Evolutionary conservation across 2,113 vertebrate species (phyloP), one percentile per base, ranked within the genome.

Genomic region (Charina bottae): DNA sequence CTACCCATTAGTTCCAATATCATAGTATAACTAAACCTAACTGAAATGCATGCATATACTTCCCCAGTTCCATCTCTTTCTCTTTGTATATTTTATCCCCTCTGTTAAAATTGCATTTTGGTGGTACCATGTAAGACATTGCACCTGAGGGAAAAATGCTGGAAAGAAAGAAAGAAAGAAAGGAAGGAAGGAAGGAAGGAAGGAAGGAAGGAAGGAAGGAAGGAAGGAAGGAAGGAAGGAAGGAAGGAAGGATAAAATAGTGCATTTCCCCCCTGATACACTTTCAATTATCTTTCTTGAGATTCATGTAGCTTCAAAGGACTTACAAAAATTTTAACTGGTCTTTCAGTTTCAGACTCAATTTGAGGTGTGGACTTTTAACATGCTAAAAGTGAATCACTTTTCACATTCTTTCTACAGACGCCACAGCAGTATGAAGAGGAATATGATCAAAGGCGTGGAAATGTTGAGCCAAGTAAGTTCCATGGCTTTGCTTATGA

Each of bases 401-500:
- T 55, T 23, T 88, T 90, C 33, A 42, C 78, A 89, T 88, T 88
- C 42, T 93, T 87, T 89, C 95, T 92, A 4, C 96, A 99, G 99
- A 99, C 99, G 26, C 99, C 99, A 17, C 98, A 99, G 95, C 99
- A 99, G 83, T 99, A 99, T 9, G 99, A 99, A 96, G 97, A 97
- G 90, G 99, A 99, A 93, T 99, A 99, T 95, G 98, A 98, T 95
- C 98, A 96, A 49, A 98, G 98, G 95, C 98, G 99, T 4, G 98
- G 98, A 28, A 99, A 98, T 87, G 98, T 99, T 85, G 99, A 99
- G 92, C 95, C 99, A 95, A 99, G 99, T 96, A 99, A 99, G 97
- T 99, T 99, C 96, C 99, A 99, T 5, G 99, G 99, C 91, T 99
- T 99, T 42, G 99, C 99, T 90, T 99, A 99, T 6, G 99, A 99